Conservation (phyloP, 2,888 invertebrate species). For the Syrista parreyssii region DNA sequence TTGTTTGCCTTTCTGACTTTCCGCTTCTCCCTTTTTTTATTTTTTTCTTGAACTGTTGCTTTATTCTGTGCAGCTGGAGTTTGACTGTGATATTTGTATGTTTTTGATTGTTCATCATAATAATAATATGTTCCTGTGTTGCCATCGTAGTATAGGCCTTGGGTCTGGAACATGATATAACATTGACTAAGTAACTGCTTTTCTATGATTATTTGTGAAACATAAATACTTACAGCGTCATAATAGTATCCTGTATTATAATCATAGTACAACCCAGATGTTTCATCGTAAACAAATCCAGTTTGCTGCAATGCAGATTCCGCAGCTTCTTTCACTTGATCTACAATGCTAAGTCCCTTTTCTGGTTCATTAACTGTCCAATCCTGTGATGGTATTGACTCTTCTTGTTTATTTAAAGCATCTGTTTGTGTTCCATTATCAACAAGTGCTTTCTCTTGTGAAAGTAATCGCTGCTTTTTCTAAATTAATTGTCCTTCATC, state of each 20-base stretch:
- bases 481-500: constrained; percentile 17
- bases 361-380: constrained; percentile 43
- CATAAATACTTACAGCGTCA: constrained; percentile 76
- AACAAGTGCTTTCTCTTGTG: constrained; percentile 51
- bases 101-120: constrained; percentile 80
- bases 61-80: constrained; percentile 66
- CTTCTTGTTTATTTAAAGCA: constrained; percentile 36
- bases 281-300: constrained; percentile 88
- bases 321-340: constrained; percentile 83
- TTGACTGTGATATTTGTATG: constrained; percentile 86
- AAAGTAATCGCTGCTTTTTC: constrained; percentile 40
- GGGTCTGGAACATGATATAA: constrained; percentile 72
- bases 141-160: constrained; percentile 90
- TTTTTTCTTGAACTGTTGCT: constrained; percentile 16
- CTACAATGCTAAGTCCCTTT: constrained; percentile 69
- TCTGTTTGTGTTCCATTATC: constrained; percentile 53
- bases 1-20: constrained; percentile 43
- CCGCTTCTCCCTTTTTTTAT: constrained; percentile 44
- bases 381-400: constrained; percentile 26
- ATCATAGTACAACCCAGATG: constrained; percentile 89
- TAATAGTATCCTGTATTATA: constrained; percentile 91
- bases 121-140: constrained; percentile 85
- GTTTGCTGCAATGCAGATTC: constrained; percentile 78
- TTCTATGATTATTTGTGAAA: background rate
- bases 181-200: background rate